phyloP scores from a whole-genome alignment of 2,888 invertebrate genomes.

The Adineta ricciae region DNA sequence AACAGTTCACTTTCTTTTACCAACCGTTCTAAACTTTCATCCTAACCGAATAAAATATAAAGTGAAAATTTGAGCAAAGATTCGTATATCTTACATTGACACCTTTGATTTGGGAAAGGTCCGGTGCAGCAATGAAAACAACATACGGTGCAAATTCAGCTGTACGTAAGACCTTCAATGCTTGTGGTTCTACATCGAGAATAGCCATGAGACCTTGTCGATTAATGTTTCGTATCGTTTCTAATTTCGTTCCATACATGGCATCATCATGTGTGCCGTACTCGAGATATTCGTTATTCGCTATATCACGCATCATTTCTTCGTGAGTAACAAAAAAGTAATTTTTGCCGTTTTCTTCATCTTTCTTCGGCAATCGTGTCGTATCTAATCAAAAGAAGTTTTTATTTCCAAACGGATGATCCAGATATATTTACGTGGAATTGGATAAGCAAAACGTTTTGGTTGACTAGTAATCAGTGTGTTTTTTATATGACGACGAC shows the following conservation, averaged over 20 bases:
- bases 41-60: slow-evolving; percentile 59
- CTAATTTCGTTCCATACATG: slow-evolving; percentile 98
- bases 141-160: slow-evolving; percentile 97
- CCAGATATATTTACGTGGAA: slow-evolving; percentile 74
- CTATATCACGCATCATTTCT: slow-evolving; percentile 99
- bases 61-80: no score
- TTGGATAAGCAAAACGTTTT: slow-evolving; percentile 96
- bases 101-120: slow-evolving; percentile 35
- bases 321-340: slow-evolving; percentile 97
- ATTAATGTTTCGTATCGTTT: slow-evolving; percentile 93
- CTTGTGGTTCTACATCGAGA: slow-evolving; percentile 89
- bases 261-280: slow-evolving; percentile 98
- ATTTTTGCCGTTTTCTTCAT: slow-evolving; percentile 93
- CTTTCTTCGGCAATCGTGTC: slow-evolving; percentile 82
- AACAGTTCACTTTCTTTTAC: slow-evolving; percentile 92
- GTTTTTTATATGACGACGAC: slow-evolving; percentile 95
- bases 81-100: slow-evolving; percentile 33
- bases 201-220: slow-evolving; percentile 95
- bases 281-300: slow-evolving; percentile 92
- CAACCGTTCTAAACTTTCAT: slow-evolving; percentile 87
- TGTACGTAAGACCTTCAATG: slow-evolving; percentile 86
- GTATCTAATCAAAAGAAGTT: slow-evolving; percentile 64
- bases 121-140: slow-evolving; percentile 66
- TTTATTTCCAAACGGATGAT: not conserved
- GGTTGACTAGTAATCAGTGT: slow-evolving; percentile 93